A percentile compares a stretch with the other conserved stretches of the same genome.
Evolutionary conservation across 2,888 invertebrate genomes (phyloP).

Genomic region (Ramazzottius varieornatus): DNA sequence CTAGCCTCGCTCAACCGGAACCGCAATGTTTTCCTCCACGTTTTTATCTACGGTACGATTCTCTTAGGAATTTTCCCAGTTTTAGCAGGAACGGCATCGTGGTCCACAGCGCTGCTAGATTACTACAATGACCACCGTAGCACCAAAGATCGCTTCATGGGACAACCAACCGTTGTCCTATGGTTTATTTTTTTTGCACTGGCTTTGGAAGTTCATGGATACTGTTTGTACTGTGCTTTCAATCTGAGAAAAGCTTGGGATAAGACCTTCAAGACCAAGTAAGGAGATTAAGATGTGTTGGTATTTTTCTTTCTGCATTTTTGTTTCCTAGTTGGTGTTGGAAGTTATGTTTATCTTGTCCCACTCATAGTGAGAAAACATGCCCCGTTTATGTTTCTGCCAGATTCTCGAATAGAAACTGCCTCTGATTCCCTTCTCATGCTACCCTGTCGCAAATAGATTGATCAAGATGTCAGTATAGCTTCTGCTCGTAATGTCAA

Average conservation of each 20-base stretch:
- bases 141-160: background rate
- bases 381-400: too few species aligned
- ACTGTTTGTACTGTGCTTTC: background rate
- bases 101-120: background rate
- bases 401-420: too few species aligned
- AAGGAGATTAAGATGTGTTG: too few species aligned
- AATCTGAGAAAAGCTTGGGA: background rate
- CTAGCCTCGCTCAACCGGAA: background rate
- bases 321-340: too few species aligned
- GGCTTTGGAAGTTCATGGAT: background rate
- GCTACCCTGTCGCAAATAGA: too few species aligned
- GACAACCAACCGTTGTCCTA: background rate
- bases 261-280: background rate
- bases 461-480: too few species aligned
- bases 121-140: background rate
- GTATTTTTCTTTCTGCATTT: too few species aligned
- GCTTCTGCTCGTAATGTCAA: too few species aligned
- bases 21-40: background rate
- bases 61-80: background rate
- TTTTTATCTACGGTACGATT: background rate
- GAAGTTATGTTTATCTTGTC: too few species aligned
- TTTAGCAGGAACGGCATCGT: background rate
- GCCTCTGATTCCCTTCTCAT: too few species aligned
- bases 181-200: background rate
- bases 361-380: too few species aligned